A percentile compares a stretch with the other conserved stretches of the same genome.
phyloP scores from a whole-genome alignment of 2,888 invertebrate genomes.

The Ischnus inquisitorius region DNA sequence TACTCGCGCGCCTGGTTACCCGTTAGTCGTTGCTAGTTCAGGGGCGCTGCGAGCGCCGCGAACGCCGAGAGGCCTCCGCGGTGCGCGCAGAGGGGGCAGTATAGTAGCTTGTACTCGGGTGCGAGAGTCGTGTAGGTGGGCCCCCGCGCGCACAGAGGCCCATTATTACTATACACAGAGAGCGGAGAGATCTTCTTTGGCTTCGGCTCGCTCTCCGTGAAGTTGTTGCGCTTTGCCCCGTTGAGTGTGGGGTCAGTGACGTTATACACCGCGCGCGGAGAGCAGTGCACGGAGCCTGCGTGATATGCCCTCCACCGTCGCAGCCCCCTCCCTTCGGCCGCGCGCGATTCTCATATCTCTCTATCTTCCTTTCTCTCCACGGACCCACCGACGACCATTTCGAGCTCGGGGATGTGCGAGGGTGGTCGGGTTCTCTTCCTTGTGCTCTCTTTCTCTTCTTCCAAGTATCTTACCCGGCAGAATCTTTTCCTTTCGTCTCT shows the following conservation, averaged over 20 bases:
- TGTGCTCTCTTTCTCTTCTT: slow-evolving; percentile 52
- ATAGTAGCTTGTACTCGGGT: slow-evolving; percentile 50
- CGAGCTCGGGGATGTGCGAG: slow-evolving; percentile 59
- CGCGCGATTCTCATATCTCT: slow-evolving; percentile 43
- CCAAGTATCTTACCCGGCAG: slow-evolving; percentile 51
- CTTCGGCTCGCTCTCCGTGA: slow-evolving; percentile 18
- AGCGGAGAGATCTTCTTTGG: slow-evolving; percentile 35
- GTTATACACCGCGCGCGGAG: slow-evolving; percentile 50
- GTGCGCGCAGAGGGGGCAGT: neutral
- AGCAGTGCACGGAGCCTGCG: slow-evolving; percentile 57
- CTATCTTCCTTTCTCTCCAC: slow-evolving; percentile 42
- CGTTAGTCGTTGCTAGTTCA: slow-evolving; percentile 62
- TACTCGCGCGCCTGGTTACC: slow-evolving; percentile 37
- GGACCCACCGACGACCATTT: slow-evolving; percentile 29
- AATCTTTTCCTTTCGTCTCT: slow-evolving; percentile 45
- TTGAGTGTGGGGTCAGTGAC: slow-evolving; percentile 72
- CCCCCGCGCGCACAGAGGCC: slow-evolving; percentile 42
- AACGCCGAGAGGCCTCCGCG: slow-evolving; percentile 21
- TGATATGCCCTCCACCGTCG: slow-evolving; percentile 46
- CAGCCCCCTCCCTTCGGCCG: slow-evolving; percentile 1
- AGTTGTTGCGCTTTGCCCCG: slow-evolving; percentile 62
- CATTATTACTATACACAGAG: slow-evolving; percentile 60
- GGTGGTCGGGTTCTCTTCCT: slow-evolving; percentile 65
- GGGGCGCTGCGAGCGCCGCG: slow-evolving; percentile 61
- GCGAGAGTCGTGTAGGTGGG: slow-evolving; percentile 62